Conservation (phyloP, 2,888 invertebrate genomes). For the Andrena praecox region DNA sequence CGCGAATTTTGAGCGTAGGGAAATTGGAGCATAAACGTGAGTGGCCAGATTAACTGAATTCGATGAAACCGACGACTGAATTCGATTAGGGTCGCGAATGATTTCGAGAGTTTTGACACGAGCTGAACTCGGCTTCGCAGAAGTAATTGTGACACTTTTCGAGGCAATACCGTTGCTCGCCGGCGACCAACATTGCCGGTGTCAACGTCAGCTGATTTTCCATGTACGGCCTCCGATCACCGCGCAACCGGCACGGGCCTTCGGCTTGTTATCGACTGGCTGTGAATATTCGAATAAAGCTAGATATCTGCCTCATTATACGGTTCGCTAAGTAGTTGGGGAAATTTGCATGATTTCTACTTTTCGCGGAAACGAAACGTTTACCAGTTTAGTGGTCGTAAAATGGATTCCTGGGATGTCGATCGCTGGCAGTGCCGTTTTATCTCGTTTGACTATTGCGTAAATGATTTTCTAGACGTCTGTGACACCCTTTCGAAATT, state of each 20-base stretch:
- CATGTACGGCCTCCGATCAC: not conserved
- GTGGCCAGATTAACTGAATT: too few species aligned
- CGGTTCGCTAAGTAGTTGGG: not conserved
- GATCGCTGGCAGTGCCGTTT: not conserved
- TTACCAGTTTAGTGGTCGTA: not conserved
- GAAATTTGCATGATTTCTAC: not conserved
- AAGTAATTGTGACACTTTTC: conserved; percentile 32
- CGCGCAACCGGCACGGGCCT: conserved; percentile 10
- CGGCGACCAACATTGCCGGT: conserved; percentile 24
- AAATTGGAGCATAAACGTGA: too few species aligned
- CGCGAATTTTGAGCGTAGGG: too few species aligned
- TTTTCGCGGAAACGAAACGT: not conserved
- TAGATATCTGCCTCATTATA: conserved; percentile 1
- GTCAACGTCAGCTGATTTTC: conserved; percentile 34
- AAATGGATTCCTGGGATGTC: not conserved
- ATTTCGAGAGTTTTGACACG: conserved; percentile 10
- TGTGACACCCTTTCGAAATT: too few species aligned
- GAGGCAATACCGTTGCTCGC: conserved; percentile 34
- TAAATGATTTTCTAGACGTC: too few species aligned
- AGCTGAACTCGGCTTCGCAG: not conserved
- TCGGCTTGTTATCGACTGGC: conserved; percentile 5
- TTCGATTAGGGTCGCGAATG: too few species aligned
- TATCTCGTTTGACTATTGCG: not conserved
- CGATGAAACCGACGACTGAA: too few species aligned
- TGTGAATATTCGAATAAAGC: conserved; percentile 4